These are phyloP conservation scores for Campylomormyrus numenius DNA, from an alignment of 2,113 vertebrate genomes.

Conservation along the genomic window DNA sequence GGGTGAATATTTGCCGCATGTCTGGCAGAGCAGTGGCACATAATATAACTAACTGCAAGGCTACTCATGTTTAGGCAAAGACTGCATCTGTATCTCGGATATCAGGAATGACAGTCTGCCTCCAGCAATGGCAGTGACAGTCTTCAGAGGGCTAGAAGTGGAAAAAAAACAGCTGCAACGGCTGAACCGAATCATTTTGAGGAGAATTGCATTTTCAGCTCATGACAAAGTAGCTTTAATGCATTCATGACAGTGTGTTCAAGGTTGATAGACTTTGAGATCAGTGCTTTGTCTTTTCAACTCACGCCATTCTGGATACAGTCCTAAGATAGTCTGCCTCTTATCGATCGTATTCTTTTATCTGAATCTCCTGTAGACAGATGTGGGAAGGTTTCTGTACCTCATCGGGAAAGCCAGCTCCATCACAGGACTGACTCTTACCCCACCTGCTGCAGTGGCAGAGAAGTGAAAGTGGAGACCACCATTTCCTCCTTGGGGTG, in stretches of 20 bases:
- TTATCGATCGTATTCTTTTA: constrained; percentile 20
- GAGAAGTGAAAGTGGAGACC: too few relatives aligned
- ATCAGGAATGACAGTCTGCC: constrained; percentile 9
- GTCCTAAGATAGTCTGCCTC: constrained; percentile 13
- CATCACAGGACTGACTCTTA: not conserved
- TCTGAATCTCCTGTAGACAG: constrained; percentile 14
- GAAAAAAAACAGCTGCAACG: not conserved
- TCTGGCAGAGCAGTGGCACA: not conserved
- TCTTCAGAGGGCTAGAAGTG: not conserved
- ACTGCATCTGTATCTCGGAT: not conserved
- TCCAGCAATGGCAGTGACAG: not conserved
- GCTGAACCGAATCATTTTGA: not conserved
- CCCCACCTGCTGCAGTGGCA: not conserved
- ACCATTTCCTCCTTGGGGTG: not conserved
- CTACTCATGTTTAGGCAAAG: not conserved
- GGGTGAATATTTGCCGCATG: not conserved
- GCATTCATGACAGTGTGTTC: not conserved
- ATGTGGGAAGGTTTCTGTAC: constrained; percentile 14
- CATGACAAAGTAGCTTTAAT: not conserved
- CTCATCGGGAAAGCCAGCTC: not conserved
- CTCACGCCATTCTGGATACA: not conserved
- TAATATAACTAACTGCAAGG: not conserved
- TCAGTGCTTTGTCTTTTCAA: not conserved
- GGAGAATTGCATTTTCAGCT: not conserved
- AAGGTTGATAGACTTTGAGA: not conserved